Evolutionary conservation across 2,113 vertebrate genomes (phyloP).

Genomic region (Pseudorasbora parva): DNA sequence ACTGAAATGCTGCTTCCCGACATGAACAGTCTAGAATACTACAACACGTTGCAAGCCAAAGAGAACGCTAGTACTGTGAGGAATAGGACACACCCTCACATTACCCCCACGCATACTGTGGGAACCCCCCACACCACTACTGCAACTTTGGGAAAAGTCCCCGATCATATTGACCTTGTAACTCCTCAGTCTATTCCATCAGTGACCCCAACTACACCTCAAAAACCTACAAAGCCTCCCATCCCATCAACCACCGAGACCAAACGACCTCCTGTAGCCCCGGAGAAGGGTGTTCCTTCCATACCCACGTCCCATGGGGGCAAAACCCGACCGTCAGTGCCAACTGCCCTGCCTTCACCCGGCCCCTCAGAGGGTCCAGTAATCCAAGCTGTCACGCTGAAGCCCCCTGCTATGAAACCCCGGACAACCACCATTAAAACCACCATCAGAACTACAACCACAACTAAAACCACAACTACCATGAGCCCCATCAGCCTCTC

Average conservation of each 20-base stretch:
- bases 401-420: slow-evolving; percentile 59
- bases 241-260: slow-evolving; percentile 43
- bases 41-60: slow-evolving; percentile 73
- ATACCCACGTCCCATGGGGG: slow-evolving; percentile 11
- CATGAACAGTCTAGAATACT: slow-evolving; percentile 83
- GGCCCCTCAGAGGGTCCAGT: slow-evolving; percentile 34
- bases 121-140: slow-evolving; percentile 51
- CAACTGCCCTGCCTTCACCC: slow-evolving; percentile 58
- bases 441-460: slow-evolving; percentile 45
- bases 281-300: slow-evolving; percentile 31
- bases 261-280: slow-evolving; percentile 13
- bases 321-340: slow-evolving; percentile 34
- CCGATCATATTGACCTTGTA: background rate
- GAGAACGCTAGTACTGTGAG: slow-evolving; percentile 59
- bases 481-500: slow-evolving; percentile 50
- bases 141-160: slow-evolving; percentile 41
- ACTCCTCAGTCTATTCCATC: slow-evolving; percentile 42
- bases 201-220: slow-evolving; percentile 53
- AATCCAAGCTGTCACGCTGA: slow-evolving; percentile 59
- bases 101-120: slow-evolving; percentile 49
- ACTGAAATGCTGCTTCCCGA: slow-evolving; percentile 79
- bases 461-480: slow-evolving; percentile 63
- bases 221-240: slow-evolving; percentile 33
- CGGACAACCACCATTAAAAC: slow-evolving; percentile 42
- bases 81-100: slow-evolving; percentile 56